Percentiles rank a stretch among this genome's conserved stretches.
Evolutionary conservation across 2,113 vertebrate genomes (phyloP).

Genomic region (Lota lota): DNA sequence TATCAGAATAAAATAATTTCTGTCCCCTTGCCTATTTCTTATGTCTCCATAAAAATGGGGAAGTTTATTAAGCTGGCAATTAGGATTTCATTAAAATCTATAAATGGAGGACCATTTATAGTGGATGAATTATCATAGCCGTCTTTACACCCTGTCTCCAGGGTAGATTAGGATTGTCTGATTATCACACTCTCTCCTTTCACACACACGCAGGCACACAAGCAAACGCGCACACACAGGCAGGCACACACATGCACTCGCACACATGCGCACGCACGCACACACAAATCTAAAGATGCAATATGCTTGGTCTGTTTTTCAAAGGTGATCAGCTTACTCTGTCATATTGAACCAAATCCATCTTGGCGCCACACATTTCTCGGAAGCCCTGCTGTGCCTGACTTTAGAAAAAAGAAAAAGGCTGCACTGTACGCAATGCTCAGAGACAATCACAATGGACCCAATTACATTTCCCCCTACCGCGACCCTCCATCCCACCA

Average conservation of each 20-base stretch:
- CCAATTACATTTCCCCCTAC: background rate
- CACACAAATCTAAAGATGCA: conserved; percentile 11
- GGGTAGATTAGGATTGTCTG: conserved; percentile 27
- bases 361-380: conserved; percentile 84
- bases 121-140: conserved; percentile 64
- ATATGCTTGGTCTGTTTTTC: conserved; percentile 67
- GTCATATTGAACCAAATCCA: conserved; percentile 86
- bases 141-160: conserved; percentile 42
- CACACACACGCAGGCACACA: conserved; percentile 8
- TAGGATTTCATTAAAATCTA: conserved; percentile 78
- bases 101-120: conserved; percentile 75
- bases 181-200: conserved; percentile 7
- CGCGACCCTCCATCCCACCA: background rate
- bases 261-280: conserved; percentile 21
- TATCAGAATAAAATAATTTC: conserved; percentile 75
- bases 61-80: conserved; percentile 72
- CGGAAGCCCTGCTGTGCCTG: conserved; percentile 79
- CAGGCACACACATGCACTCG: conserved; percentile 15
- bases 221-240: conserved; percentile 4
- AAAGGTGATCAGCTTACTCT: conserved; percentile 86
- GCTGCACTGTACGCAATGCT: conserved; percentile 14
- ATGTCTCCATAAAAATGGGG: conserved; percentile 61
- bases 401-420: conserved; percentile 76
- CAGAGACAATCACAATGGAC: conserved; percentile 13
- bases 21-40: conserved; percentile 70